Evolutionary conservation across 1,140 invertebrate species (phyloP), one percentile per base, ranked within the genome.

Genomic region (Drosophila trapezifrons): DNA sequence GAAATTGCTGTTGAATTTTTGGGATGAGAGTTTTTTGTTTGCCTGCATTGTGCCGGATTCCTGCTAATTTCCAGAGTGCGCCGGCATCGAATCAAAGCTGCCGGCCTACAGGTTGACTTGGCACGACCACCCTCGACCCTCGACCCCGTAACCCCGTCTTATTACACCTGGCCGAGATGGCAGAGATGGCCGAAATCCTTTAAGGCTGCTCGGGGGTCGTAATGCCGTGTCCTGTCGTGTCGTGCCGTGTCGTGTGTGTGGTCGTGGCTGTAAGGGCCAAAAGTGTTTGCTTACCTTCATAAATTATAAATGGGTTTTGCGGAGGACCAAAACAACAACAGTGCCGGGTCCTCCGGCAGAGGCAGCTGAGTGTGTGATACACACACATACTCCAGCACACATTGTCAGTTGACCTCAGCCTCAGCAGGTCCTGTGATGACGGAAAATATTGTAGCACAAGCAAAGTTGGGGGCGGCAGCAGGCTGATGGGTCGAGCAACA

Each of bases 251-350:
- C 62, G 45, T 66, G 62, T 69, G 67, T 66, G 64, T 17, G 65
- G 67, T 42, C 38, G 47, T 49, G 35, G 45, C 38, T 35, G 46
- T 40, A 22, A 60, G 59, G 79, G 63, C 63, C 67, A 80, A 63
- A 60, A 89, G 79, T 89, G 83, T 89, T 87, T 87, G 84, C 78
- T 89, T 87, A 89, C 83, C 84, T 89, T 74, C 83, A 87, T 87
- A 89, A 89, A 89, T 87, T 87, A 87, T 89, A 87, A 87, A 89
- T 87, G 75, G 65, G 57, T 58, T 52, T 71, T 78, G 76, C 42
- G 76, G 66, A 78, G 54, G 72, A 78, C 58, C 60, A 52, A 86
- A 69, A 77, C 79, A 77, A 67, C 59, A 65, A 65, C 60, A 52
- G 45, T 25, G 40, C 29, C 58, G 27, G 55, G 32, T 35, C 42